Conservation (phyloP, 2,888 invertebrate species). For the Agonopterix subpropinquella region DNA sequence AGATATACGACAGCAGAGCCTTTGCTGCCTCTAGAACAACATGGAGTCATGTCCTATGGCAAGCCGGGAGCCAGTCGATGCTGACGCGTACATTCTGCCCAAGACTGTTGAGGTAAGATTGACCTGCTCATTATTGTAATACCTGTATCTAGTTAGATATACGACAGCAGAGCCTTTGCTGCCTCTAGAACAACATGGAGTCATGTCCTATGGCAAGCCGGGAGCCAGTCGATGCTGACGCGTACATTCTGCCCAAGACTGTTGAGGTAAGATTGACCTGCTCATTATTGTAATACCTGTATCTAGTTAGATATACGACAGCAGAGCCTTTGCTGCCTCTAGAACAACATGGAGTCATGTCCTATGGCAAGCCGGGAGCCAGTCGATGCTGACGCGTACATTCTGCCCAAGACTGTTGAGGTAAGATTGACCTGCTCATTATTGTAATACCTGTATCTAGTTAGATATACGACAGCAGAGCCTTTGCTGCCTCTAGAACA, state of each 20-base stretch:
- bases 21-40: slow-evolving; percentile 75
- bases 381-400: slow-evolving; percentile 59
- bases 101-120: slow-evolving; percentile 73
- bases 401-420: slow-evolving; percentile 77
- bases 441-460: too few relatives aligned
- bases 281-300: too few relatives aligned
- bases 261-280: slow-evolving; percentile 60
- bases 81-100: slow-evolving; percentile 69
- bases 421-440: slow-evolving; percentile 21
- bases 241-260: slow-evolving; percentile 72
- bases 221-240: slow-evolving; percentile 54
- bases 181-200: slow-evolving; percentile 79
- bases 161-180: slow-evolving; percentile 50
- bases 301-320: too few relatives aligned
- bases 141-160: too few relatives aligned
- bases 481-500: slow-evolving; percentile 76
- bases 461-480: too few relatives aligned
- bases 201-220: slow-evolving; percentile 77
- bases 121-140: too few relatives aligned
- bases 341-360: slow-evolving; percentile 78
- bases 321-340: slow-evolving; percentile 73
- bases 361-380: slow-evolving; percentile 68
- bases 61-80: slow-evolving; percentile 50
- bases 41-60: slow-evolving; percentile 80
- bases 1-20: too few relatives aligned